A percentile compares a stretch with the other conserved stretches of the same genome.
Conservation (phyloP, 2,888 invertebrate genomes). For the Sericinus montela region DNA sequence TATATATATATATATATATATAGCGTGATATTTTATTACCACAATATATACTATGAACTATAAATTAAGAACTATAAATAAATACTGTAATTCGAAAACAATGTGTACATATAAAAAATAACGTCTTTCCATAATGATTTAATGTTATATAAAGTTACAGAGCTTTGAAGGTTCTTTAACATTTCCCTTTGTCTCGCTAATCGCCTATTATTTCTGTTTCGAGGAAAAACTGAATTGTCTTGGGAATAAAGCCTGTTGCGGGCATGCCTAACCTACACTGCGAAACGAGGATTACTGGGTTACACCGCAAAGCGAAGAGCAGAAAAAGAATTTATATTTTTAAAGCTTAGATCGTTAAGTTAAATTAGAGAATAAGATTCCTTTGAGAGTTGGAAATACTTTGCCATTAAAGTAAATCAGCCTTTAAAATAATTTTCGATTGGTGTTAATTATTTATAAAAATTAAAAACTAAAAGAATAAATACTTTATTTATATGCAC, state of each 20-base stretch:
- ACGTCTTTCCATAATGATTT: not conserved
- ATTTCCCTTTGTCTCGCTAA: conserved; percentile 6
- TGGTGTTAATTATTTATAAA: too few relatives aligned
- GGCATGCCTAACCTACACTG: not conserved
- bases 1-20: too few relatives aligned
- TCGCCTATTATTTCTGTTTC: conserved; percentile 14
- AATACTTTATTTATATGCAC: too few relatives aligned
- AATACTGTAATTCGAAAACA: too few relatives aligned
- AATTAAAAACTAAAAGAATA: too few relatives aligned
- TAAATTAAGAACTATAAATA: too few relatives aligned
- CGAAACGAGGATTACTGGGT: conserved; percentile 6
- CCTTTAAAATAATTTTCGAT: not conserved
- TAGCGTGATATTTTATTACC: too few relatives aligned
- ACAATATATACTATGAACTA: too few relatives aligned
- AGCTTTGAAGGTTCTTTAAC: not conserved
- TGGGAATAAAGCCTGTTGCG: conserved; percentile 9
- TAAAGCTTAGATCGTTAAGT: not conserved
- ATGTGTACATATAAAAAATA: too few relatives aligned
- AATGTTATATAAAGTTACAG: not conserved
- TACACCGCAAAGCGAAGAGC: not conserved
- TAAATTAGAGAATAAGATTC: not conserved
- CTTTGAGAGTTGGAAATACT: too few relatives aligned
- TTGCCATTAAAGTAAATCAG: not conserved
- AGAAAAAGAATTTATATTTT: not conserved
- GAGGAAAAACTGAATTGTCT: not conserved